Base-by-base conservation (phyloP, 2,797 vertebrate species). In the Caiman crocodilus region DNA sequence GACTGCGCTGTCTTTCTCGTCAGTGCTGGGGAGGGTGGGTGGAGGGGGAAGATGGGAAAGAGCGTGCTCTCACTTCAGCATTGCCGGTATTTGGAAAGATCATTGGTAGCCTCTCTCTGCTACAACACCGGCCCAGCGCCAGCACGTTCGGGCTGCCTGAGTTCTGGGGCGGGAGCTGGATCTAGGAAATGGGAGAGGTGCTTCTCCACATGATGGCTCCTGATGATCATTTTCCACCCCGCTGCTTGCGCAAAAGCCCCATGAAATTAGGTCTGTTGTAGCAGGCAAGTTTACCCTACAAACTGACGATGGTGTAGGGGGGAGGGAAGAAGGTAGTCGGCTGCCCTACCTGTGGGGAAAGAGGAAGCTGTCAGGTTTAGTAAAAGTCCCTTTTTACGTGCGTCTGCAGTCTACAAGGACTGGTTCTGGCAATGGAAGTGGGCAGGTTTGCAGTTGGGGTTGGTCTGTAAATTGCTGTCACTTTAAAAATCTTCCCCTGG, bases 221-320 rank as follows among this genome's bases (percentile, higher is more conserved):
- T 0, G 0, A 2, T 2, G 57, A 81, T 93, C 56, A 14, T 90
- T 95, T 95, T 95, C 88, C 95, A 88, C 71, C 90, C 85, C 0
- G 2, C 87, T 85, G 94, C 91, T 90, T 50, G 84, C 57, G 79
- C 95, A 86, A 75, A 94, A 94, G 9, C 85, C 90, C 94, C 91
- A 93, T 97, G 95, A 96, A 96, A 97, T 96, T 82, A 94, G 94
- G 67, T 93, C 67, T 92, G 84, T 89, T 30, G 89, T 85, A 76
- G 89, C 16, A 0, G 75, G 82, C 79, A 25, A 4, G 63, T 2
- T 16, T 87, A 28, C 50, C 50, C 50, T 76, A 28, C 74, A 73
- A 50, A 26, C 35, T 5, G 6, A 35, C 7, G 23, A 14, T 42
- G 5, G 3, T 1, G 25, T 21, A 75, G 73, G 1, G 0, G 14